phyloP scores from a whole-genome alignment of 2,113 vertebrate genomes.

The Epinephelus moara region DNA sequence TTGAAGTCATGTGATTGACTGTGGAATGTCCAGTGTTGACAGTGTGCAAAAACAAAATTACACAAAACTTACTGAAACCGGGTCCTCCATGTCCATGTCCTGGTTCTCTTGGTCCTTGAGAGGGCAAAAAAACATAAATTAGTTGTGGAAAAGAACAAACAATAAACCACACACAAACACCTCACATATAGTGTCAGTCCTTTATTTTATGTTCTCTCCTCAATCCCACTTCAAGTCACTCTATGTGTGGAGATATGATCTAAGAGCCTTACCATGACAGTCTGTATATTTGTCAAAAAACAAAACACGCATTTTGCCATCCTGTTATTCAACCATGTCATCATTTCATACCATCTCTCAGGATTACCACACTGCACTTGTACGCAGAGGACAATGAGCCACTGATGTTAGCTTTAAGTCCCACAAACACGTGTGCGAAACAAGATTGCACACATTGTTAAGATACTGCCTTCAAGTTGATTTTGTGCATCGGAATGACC shows the following conservation, averaged over 20 bases:
- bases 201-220: not conserved
- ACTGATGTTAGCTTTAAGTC: not conserved
- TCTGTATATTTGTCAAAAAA: not conserved
- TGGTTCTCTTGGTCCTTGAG: slow-evolving; percentile 88
- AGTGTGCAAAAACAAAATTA: not conserved
- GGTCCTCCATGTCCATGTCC: slow-evolving; percentile 86
- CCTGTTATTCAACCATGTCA: not conserved
- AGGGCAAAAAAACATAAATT: slow-evolving; percentile 59
- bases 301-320: not conserved
- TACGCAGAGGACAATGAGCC: not conserved
- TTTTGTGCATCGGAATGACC: not conserved
- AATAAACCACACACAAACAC: slow-evolving; percentile 7
- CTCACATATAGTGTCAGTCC: not conserved
- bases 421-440: not conserved
- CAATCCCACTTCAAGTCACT: not conserved
- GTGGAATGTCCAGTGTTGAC: not conserved
- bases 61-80: slow-evolving; percentile 82
- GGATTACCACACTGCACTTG: not conserved
- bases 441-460: not conserved
- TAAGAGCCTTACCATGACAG: not conserved
- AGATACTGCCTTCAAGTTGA: not conserved
- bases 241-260: not conserved
- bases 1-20: not conserved
- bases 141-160: slow-evolving; percentile 21
- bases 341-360: not conserved